Evolutionary conservation across 2,888 invertebrate genomes (phyloP).

Genomic region (Ceraclea dissimilis): DNA sequence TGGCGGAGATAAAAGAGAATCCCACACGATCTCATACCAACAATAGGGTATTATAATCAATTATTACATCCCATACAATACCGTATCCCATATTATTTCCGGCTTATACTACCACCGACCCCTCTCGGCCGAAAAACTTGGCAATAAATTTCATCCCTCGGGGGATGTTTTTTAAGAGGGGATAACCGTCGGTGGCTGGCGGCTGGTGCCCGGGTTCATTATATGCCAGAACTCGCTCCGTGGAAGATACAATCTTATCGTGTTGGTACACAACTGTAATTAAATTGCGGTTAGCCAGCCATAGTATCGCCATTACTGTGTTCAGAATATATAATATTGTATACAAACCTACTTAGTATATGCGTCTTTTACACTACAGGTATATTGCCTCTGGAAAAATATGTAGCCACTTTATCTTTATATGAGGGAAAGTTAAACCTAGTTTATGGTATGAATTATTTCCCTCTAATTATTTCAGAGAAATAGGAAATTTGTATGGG

Average conservation of each 20-base stretch:
- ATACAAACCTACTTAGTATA: too few relatives aligned
- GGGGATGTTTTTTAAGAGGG: constrained; percentile 18
- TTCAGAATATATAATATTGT: too few relatives aligned
- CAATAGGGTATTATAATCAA: not conserved
- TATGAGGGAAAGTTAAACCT: too few relatives aligned
- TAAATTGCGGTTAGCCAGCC: constrained; percentile 24
- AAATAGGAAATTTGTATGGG: too few relatives aligned
- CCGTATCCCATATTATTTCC: constrained; percentile 8
- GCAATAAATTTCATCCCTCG: constrained; percentile 10
- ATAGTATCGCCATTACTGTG: not conserved
- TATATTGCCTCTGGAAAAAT: too few relatives aligned
- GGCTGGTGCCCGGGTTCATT: constrained; percentile 14
- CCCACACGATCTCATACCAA: not conserved
- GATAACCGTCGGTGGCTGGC: constrained; percentile 7
- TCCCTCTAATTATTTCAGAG: too few relatives aligned
- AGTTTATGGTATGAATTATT: too few relatives aligned
- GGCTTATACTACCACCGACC: constrained; percentile 11
- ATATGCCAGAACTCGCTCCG: constrained; percentile 23
- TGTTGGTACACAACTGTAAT: constrained; percentile 21
- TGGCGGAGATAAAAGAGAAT: not conserved
- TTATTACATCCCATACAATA: not conserved
- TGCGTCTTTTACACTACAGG: too few relatives aligned
- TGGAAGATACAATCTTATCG: constrained; percentile 24
- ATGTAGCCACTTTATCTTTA: too few relatives aligned
- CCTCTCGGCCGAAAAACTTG: constrained; percentile 8